Conservation (phyloP, 1,140 invertebrate genomes). For the Microplitis mediator region DNA sequence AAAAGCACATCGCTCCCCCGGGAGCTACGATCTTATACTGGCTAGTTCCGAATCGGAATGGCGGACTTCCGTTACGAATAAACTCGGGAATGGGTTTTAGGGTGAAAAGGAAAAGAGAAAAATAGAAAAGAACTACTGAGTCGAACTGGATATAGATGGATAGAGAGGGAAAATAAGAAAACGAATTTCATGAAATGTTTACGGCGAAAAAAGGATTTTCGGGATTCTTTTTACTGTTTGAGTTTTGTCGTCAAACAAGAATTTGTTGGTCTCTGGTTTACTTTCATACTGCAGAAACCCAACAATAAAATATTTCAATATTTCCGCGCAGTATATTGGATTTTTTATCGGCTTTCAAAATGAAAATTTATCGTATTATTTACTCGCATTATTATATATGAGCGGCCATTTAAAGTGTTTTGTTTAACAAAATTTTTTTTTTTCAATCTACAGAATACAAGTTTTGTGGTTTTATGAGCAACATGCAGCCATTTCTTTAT, state of each 20-base stretch:
- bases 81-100: slow-evolving; percentile 11
- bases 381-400: too few species aligned
- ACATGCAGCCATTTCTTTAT: too few species aligned
- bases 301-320: background rate
- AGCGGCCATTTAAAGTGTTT: too few species aligned
- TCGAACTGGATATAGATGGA: slow-evolving; percentile 1
- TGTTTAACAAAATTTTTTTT: too few species aligned
- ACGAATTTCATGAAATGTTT: background rate
- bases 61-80: slow-evolving; percentile 24
- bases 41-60: slow-evolving; percentile 27
- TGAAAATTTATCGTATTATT: too few species aligned
- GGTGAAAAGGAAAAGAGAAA: background rate
- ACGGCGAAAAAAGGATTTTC: background rate
- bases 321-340: background rate
- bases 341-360: too few species aligned
- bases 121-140: background rate
- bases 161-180: background rate
- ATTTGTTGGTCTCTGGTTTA: background rate
- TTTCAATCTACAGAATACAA: too few species aligned
- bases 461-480: too few species aligned
- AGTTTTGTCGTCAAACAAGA: slow-evolving; percentile 2
- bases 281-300: background rate
- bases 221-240: slow-evolving; percentile 1
- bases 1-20: slow-evolving; percentile 31
- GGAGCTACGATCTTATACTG: slow-evolving; percentile 19